Base-by-base conservation (phyloP, 1,140 invertebrate species). In the Bactericera cockerelli region DNA sequence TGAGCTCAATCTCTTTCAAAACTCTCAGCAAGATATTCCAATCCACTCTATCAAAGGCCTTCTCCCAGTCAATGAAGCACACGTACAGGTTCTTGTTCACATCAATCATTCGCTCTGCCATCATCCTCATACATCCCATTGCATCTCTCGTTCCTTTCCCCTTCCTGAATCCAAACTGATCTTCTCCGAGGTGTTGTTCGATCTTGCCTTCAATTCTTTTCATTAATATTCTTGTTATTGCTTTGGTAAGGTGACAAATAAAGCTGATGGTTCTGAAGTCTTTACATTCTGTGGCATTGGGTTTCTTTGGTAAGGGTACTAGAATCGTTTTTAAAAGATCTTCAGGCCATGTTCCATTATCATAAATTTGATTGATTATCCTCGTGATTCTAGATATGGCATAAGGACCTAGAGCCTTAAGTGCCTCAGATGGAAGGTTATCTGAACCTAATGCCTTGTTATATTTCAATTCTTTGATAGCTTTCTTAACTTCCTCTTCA, bases 401-500 rank as follows among this genome's bases (percentile, higher is more conserved):
- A 49, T 16, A 49, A 22, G 42, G 42, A 19, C 42, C 57, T 25
- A 58, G 25, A 21, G 25, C 26, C 59, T 66, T 67, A 49, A 62
- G 62, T n/a, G 64, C n/a, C 58, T 67, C 64, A 36, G 58, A 62
- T 11, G 61, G 58, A 24, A 67, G 65, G 16, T 60, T 62, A 60
- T 66, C 65, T 6, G 24, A 21, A 55, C 65, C 63, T 14, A 62
- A 56, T 25, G 67, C 62, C 60, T 65, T 65, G 14, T 65, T 64
- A 26, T 58, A 61, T 25, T 60, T 54, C 28, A 66, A 53, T 14
- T 62, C 55, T 21, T 60, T 65, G 13, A 64, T 61, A 33, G 61
- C 49, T 31, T 31, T 36, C 28, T 19, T 19, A 3, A 61, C 38
- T 55, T 63, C 60, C 31, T 57, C 26, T 26, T 49, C 26, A 26